Evolutionary conservation across 2,888 invertebrate species (phyloP).

Genomic region (Temnothorax unifasciatus): DNA sequence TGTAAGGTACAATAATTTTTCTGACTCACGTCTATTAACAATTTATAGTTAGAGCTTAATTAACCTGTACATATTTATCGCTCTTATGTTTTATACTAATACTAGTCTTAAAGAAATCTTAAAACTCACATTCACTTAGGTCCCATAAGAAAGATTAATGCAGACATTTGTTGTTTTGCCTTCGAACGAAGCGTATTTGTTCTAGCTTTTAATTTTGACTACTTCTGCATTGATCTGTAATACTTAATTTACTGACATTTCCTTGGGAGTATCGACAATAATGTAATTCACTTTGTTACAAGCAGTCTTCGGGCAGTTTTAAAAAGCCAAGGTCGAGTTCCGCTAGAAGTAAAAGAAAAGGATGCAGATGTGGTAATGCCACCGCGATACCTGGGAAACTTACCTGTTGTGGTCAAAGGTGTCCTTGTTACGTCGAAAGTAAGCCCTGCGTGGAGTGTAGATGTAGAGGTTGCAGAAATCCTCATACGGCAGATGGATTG

Average conservation of each 20-base stretch:
- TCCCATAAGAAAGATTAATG: slow-evolving; percentile 73
- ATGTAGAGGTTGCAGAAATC: slow-evolving; percentile 97
- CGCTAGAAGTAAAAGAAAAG: slow-evolving; percentile 88
- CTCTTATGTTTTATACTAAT: slow-evolving; percentile 68
- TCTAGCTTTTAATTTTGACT: slow-evolving; percentile 19
- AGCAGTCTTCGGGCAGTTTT: slow-evolving; percentile 85
- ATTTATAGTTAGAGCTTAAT: slow-evolving; percentile 57
- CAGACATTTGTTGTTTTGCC: slow-evolving; percentile 54
- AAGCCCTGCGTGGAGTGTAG: slow-evolving; percentile 96
- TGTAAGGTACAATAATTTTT: slow-evolving; percentile 68
- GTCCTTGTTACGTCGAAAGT: slow-evolving; percentile 97
- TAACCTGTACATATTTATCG: slow-evolving; percentile 53
- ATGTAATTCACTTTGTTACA: slow-evolving; percentile 52
- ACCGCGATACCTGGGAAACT: slow-evolving; percentile 95
- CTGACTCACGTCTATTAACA: slow-evolving; percentile 66
- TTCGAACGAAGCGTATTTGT: slow-evolving; percentile 14
- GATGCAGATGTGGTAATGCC: slow-evolving; percentile 96
- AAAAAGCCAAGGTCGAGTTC: slow-evolving; percentile 87
- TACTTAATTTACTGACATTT: slow-evolving; percentile 49
- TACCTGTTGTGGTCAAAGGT: slow-evolving; percentile 97
- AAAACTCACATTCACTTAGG: slow-evolving; percentile 61
- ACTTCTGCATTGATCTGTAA: slow-evolving; percentile 71
- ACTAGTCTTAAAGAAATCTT: slow-evolving; percentile 60
- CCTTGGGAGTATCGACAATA: slow-evolving; percentile 45
- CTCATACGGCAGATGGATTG: slow-evolving; percentile 93